Base-by-base conservation (phyloP, 2,888 invertebrate genomes). In the Hypena proboscidalis region DNA sequence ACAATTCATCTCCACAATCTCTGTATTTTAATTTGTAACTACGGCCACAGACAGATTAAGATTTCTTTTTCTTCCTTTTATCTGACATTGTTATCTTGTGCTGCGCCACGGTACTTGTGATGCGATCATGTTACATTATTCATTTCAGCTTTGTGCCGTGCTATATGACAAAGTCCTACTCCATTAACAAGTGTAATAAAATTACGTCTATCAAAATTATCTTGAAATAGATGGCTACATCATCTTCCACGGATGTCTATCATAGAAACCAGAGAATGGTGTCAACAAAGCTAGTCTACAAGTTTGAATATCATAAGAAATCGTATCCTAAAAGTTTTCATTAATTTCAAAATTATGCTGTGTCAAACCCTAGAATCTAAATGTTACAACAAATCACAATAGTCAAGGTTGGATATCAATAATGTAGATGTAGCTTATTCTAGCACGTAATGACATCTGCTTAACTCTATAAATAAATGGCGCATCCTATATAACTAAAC, bases 71-170 rank as follows among this genome's bases (percentile, higher is more conserved):
- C 22, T 37, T 43, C 39, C 44, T 49, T 58, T 53, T 59, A 67
- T 67, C 62, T 56, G 27, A 31, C 42, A 21, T 31, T 42, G 33
- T 50, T 33, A 60, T 62, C 58, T 60, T 34, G 33, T 19, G 33
- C 37, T 44, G n/a, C n/a, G n/a, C n/a, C n/a, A n/a, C 42, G 38
- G 34, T 48, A 42, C 42, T 34, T 48, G 41, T 38, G 40, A 35
- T 53, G 41, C 39, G 42, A 49, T 37, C 39, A 38, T 53, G 48
- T 55, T 55, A 53, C 56, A 57, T 39, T 39, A 25, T 32, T 25
- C 39, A 31, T 23, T 31, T 11, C 23, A 23, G 8, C 22, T 31
- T 21, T 19, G 20, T 21, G 19, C 31, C n/a, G n/a, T n/a, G n/a
- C n/a, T n/a, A n/a, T n/a, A n/a, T n/a, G n/a, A n/a, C n/a, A n/a